Conservation (phyloP, 2,888 invertebrate genomes). For the Bugula neritina region DNA sequence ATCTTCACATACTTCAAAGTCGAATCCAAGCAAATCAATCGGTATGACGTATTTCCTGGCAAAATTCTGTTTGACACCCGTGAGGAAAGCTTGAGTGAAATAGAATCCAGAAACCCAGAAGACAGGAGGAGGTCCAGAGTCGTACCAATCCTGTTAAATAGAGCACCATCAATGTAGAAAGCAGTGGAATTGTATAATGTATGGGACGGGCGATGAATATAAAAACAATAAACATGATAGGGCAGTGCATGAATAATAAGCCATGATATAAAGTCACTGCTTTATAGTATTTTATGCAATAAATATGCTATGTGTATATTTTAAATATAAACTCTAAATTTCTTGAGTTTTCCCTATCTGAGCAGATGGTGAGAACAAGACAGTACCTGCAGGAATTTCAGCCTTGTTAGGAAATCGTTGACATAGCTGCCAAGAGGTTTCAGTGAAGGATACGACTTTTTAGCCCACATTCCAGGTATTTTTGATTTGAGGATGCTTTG, state of each 20-base stretch:
- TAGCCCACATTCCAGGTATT: constrained; percentile 57
- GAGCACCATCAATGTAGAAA: too few relatives aligned
- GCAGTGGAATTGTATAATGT: too few relatives aligned
- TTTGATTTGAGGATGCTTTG: constrained; percentile 73
- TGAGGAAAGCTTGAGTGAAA: constrained; percentile 56
- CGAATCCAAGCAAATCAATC: constrained; percentile 53
- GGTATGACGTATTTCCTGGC: constrained; percentile 55
- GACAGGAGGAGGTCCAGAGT: constrained; percentile 49
- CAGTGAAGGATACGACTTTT: constrained; percentile 54
- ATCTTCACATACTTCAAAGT: constrained; percentile 60
- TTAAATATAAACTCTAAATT: too few relatives aligned
- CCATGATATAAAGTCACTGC: too few relatives aligned
- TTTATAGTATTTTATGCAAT: too few relatives aligned
- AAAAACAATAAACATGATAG: too few relatives aligned
- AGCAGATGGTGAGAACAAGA: too few relatives aligned
- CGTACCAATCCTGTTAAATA: constrained; percentile 56
- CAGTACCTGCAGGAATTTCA: constrained; percentile 62
- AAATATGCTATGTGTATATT: too few relatives aligned
- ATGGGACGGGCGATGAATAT: too few relatives aligned
- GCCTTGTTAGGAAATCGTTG: constrained; percentile 52
- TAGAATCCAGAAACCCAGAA: constrained; percentile 56
- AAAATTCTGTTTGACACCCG: constrained; percentile 56
- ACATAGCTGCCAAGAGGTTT: constrained; percentile 55
- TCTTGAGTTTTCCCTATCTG: too few relatives aligned
- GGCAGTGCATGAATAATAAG: too few relatives aligned